Conservation (phyloP, 2,113 vertebrate genomes). For the Xiphorhynchus elegans region DNA sequence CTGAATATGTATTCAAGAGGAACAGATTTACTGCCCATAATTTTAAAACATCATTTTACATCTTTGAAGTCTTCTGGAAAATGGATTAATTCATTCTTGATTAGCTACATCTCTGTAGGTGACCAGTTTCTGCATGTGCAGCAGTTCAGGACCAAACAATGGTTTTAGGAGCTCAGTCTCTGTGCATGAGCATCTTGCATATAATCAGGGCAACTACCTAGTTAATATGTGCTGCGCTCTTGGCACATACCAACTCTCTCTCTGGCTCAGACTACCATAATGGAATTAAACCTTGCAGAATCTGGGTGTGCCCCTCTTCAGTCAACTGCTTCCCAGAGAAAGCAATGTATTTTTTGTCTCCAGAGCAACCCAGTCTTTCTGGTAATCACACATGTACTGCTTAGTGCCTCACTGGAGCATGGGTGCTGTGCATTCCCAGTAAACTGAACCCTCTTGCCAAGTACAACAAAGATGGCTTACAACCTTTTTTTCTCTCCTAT, state of each 20-base stretch:
- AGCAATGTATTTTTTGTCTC: background rate
- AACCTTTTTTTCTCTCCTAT: background rate
- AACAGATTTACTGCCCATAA: background rate
- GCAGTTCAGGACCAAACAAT: background rate
- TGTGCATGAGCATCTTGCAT: background rate
- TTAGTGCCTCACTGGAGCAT: background rate
- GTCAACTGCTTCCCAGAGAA: background rate
- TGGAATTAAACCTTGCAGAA: slow-evolving; percentile 22
- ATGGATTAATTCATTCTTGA: background rate
- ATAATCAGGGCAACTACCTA: background rate
- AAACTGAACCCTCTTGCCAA: background rate
- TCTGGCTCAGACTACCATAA: background rate
- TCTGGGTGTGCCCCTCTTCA: slow-evolving; percentile 5
- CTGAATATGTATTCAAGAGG: background rate
- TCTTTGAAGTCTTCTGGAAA: background rate
- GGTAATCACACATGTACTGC: background rate
- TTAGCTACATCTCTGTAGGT: background rate
- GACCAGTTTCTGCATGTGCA: background rate
- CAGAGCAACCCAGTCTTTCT: background rate
- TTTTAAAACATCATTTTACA: background rate
- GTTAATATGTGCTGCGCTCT: background rate
- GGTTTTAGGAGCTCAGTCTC: background rate
- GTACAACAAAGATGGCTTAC: background rate
- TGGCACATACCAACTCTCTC: background rate
- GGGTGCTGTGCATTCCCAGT: background rate